Percentiles rank a stretch among this genome's conserved stretches.
Conservation (phyloP, 2,888 invertebrate species). For the Bursaphelenchus okinawaensis region DNA sequence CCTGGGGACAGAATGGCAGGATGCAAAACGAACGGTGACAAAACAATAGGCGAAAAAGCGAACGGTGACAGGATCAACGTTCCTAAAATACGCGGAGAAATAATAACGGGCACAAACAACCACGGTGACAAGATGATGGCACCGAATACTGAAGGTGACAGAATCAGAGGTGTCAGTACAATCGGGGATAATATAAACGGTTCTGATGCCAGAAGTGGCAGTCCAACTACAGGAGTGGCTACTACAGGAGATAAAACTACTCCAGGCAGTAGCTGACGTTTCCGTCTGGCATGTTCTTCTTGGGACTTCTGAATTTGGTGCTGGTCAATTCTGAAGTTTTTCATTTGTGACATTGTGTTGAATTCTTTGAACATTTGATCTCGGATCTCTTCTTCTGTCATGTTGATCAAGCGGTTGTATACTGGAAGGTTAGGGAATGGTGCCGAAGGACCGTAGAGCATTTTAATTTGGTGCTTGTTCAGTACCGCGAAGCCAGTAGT, state of each 20-base stretch:
- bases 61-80: slow-evolving; percentile 23
- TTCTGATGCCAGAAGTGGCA: slow-evolving; percentile 39
- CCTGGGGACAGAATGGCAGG: slow-evolving; percentile 38
- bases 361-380: slow-evolving; percentile 29
- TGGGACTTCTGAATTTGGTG: slow-evolving; percentile 20
- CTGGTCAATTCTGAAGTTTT: slow-evolving; percentile 23
- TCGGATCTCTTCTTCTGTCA: slow-evolving; percentile 16
- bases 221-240: neutral
- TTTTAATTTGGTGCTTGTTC: slow-evolving; percentile 39
- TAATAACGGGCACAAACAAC: slow-evolving; percentile 21
- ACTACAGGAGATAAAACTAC: neutral
- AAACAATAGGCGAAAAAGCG: slow-evolving; percentile 14
- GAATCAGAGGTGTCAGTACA: slow-evolving; percentile 20
- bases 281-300: neutral
- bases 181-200: slow-evolving; percentile 44
- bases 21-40: slow-evolving; percentile 31
- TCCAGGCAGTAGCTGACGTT: neutral
- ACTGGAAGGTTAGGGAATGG: slow-evolving; percentile 25
- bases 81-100: slow-evolving; percentile 24
- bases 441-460: slow-evolving; percentile 45
- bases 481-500: slow-evolving; percentile 43
- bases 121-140: slow-evolving; percentile 20
- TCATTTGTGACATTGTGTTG: slow-evolving; percentile 22
- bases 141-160: slow-evolving; percentile 21
- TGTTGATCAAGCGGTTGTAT: slow-evolving; percentile 13